phyloP scores from a whole-genome alignment of 1,140 invertebrate species.

The Drosophila cardini region DNA sequence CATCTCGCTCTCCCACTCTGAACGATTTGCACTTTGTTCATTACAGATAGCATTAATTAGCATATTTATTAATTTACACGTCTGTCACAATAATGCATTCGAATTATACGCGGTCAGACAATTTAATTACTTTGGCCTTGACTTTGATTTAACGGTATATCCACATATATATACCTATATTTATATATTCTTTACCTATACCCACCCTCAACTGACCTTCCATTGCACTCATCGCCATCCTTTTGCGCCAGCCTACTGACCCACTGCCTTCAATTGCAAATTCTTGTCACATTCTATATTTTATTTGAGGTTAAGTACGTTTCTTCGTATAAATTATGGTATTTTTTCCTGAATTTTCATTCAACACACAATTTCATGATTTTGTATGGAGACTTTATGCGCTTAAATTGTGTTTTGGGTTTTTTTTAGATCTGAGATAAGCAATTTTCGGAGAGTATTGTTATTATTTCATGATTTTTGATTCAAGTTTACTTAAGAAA shows the following conservation, averaged over 20 bases:
- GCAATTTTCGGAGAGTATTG: no score
- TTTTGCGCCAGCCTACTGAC: constrained; percentile 21
- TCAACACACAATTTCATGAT: no score
- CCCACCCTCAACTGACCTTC: background rate
- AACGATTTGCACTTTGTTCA: constrained; percentile 35
- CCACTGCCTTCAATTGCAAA: constrained; percentile 26
- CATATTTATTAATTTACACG: constrained; percentile 46
- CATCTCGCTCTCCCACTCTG: background rate
- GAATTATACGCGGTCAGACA: constrained; percentile 37
- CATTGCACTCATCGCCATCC: background rate
- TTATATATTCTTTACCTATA: background rate
- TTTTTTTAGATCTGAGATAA: no score
- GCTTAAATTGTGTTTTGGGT: no score
- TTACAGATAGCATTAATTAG: constrained; percentile 51
- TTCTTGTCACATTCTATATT: background rate
- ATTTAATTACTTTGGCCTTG: constrained; percentile 44
- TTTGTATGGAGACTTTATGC: no score
- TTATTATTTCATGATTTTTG: no score
- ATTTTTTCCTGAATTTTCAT: background rate
- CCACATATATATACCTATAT: background rate
- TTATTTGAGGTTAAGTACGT: background rate
- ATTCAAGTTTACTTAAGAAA: no score
- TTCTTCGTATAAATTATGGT: background rate
- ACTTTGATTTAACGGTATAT: constrained; percentile 24
- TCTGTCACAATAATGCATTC: constrained; percentile 39